A percentile compares a stretch with the other conserved stretches of the same genome.
Evolutionary conservation across 2,113 vertebrate species (phyloP).

Genomic region (Boleophthalmus pectinirostris): DNA sequence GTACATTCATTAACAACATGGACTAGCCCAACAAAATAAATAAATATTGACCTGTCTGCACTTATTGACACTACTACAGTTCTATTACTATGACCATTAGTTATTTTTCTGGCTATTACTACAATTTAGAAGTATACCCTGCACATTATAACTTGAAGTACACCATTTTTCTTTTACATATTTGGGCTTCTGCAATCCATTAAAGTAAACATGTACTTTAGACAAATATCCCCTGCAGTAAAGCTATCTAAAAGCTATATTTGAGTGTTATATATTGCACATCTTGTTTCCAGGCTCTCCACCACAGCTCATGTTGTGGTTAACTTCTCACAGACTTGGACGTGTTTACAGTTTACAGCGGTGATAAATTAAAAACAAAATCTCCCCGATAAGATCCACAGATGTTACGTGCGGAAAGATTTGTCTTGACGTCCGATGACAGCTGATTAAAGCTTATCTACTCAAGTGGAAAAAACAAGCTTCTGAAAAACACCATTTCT

Average conservation of each 20-base stretch:
- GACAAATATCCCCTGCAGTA: neutral
- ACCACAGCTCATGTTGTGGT: neutral
- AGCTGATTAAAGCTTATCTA: conserved; percentile 8
- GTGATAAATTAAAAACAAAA: conserved; percentile 9
- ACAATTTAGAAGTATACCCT: too few species aligned
- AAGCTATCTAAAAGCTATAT: too few species aligned
- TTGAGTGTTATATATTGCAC: neutral
- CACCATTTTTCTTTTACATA: too few species aligned
- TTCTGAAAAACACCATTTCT: neutral
- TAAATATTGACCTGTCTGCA: too few species aligned
- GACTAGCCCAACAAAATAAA: too few species aligned
- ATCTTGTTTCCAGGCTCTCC: neutral
- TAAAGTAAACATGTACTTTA: too few species aligned
- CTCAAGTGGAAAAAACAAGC: conserved; percentile 1
- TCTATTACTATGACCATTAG: too few species aligned
- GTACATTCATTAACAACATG: too few species aligned
- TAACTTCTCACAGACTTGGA: neutral
- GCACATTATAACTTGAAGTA: too few species aligned
- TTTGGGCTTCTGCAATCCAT: too few species aligned
- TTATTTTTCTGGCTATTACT: too few species aligned
- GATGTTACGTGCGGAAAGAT: neutral
- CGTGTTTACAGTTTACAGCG: neutral
- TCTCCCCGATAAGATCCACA: neutral
- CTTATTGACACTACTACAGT: too few species aligned
- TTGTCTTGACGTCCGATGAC: conserved; percentile 1